phyloP scores from a whole-genome alignment of 1,140 invertebrate genomes.

The Zaprionus africanus region DNA sequence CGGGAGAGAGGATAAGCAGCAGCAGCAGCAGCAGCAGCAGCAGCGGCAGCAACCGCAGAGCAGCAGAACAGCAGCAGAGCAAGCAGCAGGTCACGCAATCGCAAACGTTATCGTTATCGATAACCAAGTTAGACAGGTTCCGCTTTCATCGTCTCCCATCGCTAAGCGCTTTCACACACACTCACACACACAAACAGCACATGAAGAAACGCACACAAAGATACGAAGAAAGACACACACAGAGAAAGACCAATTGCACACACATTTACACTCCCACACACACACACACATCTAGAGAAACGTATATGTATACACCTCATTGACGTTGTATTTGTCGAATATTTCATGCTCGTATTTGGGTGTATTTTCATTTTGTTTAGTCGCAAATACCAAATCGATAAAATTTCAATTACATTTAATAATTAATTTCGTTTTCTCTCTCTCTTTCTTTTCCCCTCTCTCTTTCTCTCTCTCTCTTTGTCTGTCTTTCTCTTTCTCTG shows the following conservation, averaged over 20 bases:
- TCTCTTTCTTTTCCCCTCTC: slow-evolving; percentile 16
- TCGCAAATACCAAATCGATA: slow-evolving; percentile 77
- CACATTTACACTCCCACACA: slow-evolving; percentile 36
- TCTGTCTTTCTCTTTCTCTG: slow-evolving; percentile 11
- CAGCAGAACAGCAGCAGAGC: slow-evolving; percentile 10
- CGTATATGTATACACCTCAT: slow-evolving; percentile 53
- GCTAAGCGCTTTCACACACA: slow-evolving; percentile 39
- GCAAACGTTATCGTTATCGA: slow-evolving; percentile 24
- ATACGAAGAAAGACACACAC: slow-evolving; percentile 28
- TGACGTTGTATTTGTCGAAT: slow-evolving; percentile 81
- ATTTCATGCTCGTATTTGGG: slow-evolving; percentile 82
- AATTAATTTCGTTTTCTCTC: slow-evolving; percentile 61
- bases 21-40: neutral
- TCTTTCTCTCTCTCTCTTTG: slow-evolving; percentile 7
- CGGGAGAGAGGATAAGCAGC: slow-evolving; percentile 25
- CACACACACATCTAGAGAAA: slow-evolving; percentile 26
- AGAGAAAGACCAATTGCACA: slow-evolving; percentile 20
- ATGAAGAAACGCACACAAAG: slow-evolving; percentile 16
- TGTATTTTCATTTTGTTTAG: slow-evolving; percentile 81
- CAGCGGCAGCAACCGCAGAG: slow-evolving; percentile 14
- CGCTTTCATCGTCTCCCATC: slow-evolving; percentile 36
- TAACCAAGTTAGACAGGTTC: slow-evolving; percentile 31
- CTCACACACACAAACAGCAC: slow-evolving; percentile 26
- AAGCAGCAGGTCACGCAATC: slow-evolving; percentile 26
- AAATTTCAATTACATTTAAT: slow-evolving; percentile 78